Evolutionary conservation across 2,888 invertebrate species (phyloP).

Genomic region (Gandaritis pyraliata): DNA sequence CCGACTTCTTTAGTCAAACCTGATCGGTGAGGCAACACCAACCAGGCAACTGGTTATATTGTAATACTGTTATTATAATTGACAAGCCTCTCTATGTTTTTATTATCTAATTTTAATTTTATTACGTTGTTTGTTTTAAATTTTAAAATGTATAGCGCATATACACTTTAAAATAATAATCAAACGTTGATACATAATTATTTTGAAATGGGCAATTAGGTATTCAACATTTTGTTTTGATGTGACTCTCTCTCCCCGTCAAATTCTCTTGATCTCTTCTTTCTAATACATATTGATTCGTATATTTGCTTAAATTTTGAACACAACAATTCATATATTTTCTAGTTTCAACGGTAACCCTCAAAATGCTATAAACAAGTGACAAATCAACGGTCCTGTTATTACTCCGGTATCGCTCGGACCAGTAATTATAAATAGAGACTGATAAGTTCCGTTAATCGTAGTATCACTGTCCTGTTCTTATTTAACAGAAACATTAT

Average conservation of each 20-base stretch:
- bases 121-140: constrained; percentile 6
- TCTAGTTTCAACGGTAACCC: constrained; percentile 21
- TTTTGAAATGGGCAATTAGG: no score
- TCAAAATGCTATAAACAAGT: constrained; percentile 52
- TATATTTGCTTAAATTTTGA: no score
- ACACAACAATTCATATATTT: neutral
- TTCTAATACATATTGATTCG: no score
- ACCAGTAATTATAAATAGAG: constrained; percentile 72
- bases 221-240: no score
- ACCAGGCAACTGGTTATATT: constrained; percentile 30
- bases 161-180: no score
- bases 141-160: neutral
- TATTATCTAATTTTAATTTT: constrained; percentile 23
- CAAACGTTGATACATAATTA: no score
- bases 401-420: constrained; percentile 60
- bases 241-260: no score
- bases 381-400: constrained; percentile 54
- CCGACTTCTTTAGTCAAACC: constrained; percentile 36
- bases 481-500: constrained; percentile 33
- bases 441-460: constrained; percentile 72
- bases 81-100: constrained; percentile 22
- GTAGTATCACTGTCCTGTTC: constrained; percentile 46
- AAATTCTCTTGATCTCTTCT: no score
- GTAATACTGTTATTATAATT: constrained; percentile 33
- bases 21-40: constrained; percentile 26